phyloP scores from a whole-genome alignment of 2,113 vertebrate species.

The Nymphicus hollandicus region DNA sequence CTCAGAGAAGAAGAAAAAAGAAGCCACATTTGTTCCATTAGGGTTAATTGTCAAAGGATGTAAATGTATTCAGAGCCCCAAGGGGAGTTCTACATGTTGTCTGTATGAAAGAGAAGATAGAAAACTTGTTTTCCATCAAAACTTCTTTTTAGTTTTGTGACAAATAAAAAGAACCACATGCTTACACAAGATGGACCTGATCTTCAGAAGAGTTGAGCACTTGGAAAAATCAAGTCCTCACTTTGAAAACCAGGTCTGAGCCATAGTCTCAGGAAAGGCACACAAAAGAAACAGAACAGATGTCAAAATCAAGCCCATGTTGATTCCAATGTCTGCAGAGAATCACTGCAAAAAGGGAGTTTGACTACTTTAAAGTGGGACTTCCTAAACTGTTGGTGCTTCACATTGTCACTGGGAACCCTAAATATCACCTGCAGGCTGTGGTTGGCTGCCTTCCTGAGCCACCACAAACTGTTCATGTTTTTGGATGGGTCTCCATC shows the following conservation, averaged over 20 bases:
- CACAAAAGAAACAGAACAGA: neutral
- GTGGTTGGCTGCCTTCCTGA: neutral
- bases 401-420: neutral
- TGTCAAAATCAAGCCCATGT: neutral
- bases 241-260: neutral
- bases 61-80: constrained; percentile 73
- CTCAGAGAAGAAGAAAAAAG: constrained; percentile 36
- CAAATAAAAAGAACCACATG: constrained; percentile 56
- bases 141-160: constrained; percentile 56
- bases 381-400: neutral
- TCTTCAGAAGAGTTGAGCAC: neutral
- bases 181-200: neutral
- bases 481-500: neutral
- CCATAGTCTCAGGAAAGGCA: neutral
- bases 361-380: neutral
- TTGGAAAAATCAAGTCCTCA: neutral
- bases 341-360: neutral
- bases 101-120: constrained; percentile 59
- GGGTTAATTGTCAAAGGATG: constrained; percentile 76
- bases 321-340: neutral
- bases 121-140: constrained; percentile 64
- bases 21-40: constrained; percentile 70
- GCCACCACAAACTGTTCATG: neutral
- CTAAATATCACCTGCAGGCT: neutral
- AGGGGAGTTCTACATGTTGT: constrained; percentile 62